These are phyloP conservation scores for Euzophera pinguis DNA, from an alignment of 2,888 invertebrate genomes.

Conservation along the genomic window DNA sequence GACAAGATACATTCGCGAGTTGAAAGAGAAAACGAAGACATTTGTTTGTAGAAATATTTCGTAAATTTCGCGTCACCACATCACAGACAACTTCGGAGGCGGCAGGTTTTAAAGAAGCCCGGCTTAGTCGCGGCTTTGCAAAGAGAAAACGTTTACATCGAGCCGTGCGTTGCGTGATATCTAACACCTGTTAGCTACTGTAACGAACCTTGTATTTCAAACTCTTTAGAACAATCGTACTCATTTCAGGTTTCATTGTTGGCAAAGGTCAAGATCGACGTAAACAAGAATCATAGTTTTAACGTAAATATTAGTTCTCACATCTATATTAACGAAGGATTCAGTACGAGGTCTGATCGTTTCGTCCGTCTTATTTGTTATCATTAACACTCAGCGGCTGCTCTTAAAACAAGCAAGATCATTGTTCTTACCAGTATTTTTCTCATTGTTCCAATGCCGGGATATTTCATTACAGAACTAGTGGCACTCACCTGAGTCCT, in stretches of 20 bases:
- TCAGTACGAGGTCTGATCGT: slow-evolving; percentile 31
- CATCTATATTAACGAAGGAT: slow-evolving; percentile 39
- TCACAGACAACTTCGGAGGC: slow-evolving; percentile 16
- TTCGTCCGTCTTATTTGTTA: slow-evolving; percentile 50
- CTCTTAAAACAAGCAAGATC: slow-evolving; percentile 58
- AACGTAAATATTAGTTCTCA: slow-evolving; percentile 35
- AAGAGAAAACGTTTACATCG: slow-evolving; percentile 59
- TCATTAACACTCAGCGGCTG: slow-evolving; percentile 57
- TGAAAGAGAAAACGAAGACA: slow-evolving; percentile 59
- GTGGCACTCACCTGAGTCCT: slow-evolving; percentile 78
- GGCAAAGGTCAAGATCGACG: slow-evolving; percentile 60
- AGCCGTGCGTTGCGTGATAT: slow-evolving; percentile 57
- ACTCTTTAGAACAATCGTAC: slow-evolving; percentile 38
- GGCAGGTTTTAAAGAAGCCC: slow-evolving; percentile 58
- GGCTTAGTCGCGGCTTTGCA: slow-evolving; percentile 44
- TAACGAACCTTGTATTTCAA: slow-evolving; percentile 51
- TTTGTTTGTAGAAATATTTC: slow-evolving; percentile 67
- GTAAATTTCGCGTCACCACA: slow-evolving; percentile 44
- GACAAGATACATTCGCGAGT: slow-evolving; percentile 28
- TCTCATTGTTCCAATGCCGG: slow-evolving; percentile 40
- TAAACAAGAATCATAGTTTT: slow-evolving; percentile 31
- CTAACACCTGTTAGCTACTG: slow-evolving; percentile 57
- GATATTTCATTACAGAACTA: neutral
- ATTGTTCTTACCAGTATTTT: slow-evolving; percentile 49
- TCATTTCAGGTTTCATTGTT: slow-evolving; percentile 46